Base-by-base conservation (phyloP, 2,113 vertebrate species). In the Shinisaurus crocodilurus region DNA sequence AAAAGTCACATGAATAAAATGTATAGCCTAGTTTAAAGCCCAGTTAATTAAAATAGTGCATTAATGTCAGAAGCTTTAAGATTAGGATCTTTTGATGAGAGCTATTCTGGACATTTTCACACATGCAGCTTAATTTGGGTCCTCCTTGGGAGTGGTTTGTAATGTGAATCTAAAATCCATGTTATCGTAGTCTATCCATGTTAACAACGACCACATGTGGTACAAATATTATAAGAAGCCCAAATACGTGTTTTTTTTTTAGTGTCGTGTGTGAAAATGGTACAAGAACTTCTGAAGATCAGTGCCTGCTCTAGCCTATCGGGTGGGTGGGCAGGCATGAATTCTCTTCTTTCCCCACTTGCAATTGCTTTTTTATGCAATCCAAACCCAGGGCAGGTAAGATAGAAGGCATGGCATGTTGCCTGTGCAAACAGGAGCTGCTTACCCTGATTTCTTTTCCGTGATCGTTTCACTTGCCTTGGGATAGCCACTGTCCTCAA, bases 61-160 rank as follows among this genome's bases (percentile, higher is more conserved):
- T 27, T 69, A 63, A 2, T 90, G n/a, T 65, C 87, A 6, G 89
- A 92, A 95, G 89, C 70, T 94, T 12, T 79, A 70, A 1, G 34
- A 95, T 88, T 0, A 50, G 82, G 43, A 57, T 54, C 48, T 57
- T 27, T 27, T 70, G 45, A 45, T 70, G 48, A 74, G 50, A 86
- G 48, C 43, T 34, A 69, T 1, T 82, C 6, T 57, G 60, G 63
- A 7, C 83, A 79, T 90, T 86, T 90, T 86, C 82, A 86, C 75
- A 90, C 75, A 69, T 43, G 43, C 70, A 16, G 50, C 75, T 90
- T 45, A 37, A 69, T 80, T 79, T 43, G 60, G 34, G 27, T 86
- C 40, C 84, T 82, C 50, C 37, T 86, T 85, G 45, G 54, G 70
- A 80, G 76, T n/a, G 75, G 20, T 50, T 40, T 79, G 45, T 54